phyloP scores from a whole-genome alignment of 2,888 invertebrate genomes.

The Dexiosoma caninum region DNA sequence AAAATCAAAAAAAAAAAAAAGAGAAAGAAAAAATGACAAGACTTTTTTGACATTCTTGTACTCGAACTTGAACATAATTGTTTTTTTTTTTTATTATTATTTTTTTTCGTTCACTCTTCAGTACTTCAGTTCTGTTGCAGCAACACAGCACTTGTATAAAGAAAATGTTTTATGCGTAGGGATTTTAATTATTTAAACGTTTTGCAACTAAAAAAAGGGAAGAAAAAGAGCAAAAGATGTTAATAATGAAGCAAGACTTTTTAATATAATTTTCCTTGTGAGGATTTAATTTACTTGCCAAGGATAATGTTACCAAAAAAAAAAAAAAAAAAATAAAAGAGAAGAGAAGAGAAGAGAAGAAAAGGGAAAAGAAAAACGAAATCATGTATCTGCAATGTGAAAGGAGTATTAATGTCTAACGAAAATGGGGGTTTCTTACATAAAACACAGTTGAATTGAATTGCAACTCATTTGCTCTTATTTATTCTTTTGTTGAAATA shows the following conservation, averaged over 20 bases:
- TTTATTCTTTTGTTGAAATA: neutral
- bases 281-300: conserved; percentile 44
- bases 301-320: conserved; percentile 43
- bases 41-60: conserved; percentile 2
- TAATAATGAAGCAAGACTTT: conserved; percentile 26
- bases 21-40: conserved; percentile 37
- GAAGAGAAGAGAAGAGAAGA: no score
- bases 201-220: conserved; percentile 33
- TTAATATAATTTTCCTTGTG: conserved; percentile 47
- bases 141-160: conserved; percentile 33
- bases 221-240: neutral
- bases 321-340: no score
- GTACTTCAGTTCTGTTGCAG: conserved; percentile 9
- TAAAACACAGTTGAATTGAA: conserved; percentile 11
- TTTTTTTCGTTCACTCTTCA: no score
- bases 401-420: neutral
- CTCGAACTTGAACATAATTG: conserved; percentile 15
- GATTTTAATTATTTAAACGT: conserved; percentile 61
- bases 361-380: no score
- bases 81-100: no score
- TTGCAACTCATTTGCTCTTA: neutral
- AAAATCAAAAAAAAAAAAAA: conserved; percentile 30
- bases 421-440: neutral
- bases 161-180: conserved; percentile 53
- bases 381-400: neutral